phyloP scores from a whole-genome alignment of 2,888 invertebrate species.

The Hypomecis atomaria region DNA sequence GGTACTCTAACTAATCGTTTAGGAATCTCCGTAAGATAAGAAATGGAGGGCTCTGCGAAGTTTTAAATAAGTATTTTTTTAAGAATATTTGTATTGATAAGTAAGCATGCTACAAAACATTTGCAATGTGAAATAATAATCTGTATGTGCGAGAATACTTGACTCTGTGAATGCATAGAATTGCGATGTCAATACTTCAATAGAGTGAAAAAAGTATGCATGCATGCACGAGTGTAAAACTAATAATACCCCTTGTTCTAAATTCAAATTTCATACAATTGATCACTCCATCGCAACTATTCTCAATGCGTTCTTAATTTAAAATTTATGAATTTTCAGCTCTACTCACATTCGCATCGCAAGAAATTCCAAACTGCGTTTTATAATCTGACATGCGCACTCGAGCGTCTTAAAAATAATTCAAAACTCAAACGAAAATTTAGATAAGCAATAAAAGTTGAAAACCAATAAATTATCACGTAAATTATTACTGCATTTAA shows the following conservation, averaged over 20 bases:
- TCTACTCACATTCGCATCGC: background rate
- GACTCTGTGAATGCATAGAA: too few relatives aligned
- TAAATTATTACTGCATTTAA: background rate
- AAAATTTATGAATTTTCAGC: conserved; percentile 4
- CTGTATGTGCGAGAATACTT: too few relatives aligned
- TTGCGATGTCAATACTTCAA: too few relatives aligned
- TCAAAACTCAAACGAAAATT: background rate
- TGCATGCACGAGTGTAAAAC: too few relatives aligned
- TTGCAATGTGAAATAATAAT: too few relatives aligned
- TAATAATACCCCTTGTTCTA: too few relatives aligned
- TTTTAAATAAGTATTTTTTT: background rate
- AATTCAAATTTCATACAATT: background rate
- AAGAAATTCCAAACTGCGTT: background rate
- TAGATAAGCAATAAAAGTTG: background rate
- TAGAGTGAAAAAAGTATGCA: too few relatives aligned
- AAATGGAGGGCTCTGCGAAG: background rate
- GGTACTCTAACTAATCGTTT: conserved; percentile 21
- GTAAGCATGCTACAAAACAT: too few relatives aligned
- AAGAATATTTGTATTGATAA: background rate
- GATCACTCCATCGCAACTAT: background rate
- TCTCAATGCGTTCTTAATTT: background rate
- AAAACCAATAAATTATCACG: background rate
- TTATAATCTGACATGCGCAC: background rate
- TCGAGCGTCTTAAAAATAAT: background rate
- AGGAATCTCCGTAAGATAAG: conserved; percentile 8